Percentiles rank a stretch among this genome's conserved stretches.
These are phyloP conservation scores for Rhopalosiphum nymphaeae DNA, from an alignment of 2,888 invertebrate genomes.

Conservation along the genomic window DNA sequence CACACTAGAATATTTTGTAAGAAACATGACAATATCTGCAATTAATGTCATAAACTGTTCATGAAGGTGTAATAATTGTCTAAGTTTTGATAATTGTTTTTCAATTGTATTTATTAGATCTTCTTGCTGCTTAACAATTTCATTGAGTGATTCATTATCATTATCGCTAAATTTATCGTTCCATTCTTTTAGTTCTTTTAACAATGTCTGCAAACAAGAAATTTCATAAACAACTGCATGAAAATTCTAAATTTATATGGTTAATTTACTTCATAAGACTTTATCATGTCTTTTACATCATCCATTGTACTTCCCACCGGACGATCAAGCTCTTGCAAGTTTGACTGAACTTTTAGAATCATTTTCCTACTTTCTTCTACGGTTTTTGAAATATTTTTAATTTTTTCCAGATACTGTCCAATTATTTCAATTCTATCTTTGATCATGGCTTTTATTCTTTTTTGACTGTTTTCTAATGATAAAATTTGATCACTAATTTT, in stretches of 20 bases:
- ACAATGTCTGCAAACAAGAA: slow-evolving; percentile 73
- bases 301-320: slow-evolving; percentile 90
- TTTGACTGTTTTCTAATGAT: slow-evolving; percentile 83
- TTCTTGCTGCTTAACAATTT: slow-evolving; percentile 84
- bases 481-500: slow-evolving; percentile 85
- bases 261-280: slow-evolving; percentile 76
- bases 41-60: slow-evolving; percentile 91
- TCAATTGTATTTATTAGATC: slow-evolving; percentile 88
- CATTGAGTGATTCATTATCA: slow-evolving; percentile 82
- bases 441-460: slow-evolving; percentile 80
- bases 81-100: slow-evolving; percentile 85
- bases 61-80: slow-evolving; percentile 82
- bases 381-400: slow-evolving; percentile 80
- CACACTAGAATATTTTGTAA: slow-evolving; percentile 87
- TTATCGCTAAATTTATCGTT: slow-evolving; percentile 76
- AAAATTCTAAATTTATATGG: neutral
- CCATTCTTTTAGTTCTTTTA: slow-evolving; percentile 83
- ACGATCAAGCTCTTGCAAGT: slow-evolving; percentile 84
- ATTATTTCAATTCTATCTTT: slow-evolving; percentile 82
- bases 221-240: neutral
- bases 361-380: slow-evolving; percentile 76
- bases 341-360: slow-evolving; percentile 80
- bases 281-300: slow-evolving; percentile 87
- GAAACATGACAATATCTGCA: slow-evolving; percentile 89
- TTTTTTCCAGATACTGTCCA: slow-evolving; percentile 82